These are phyloP conservation scores for Gasteruption jaculator DNA, from an alignment of 2,888 invertebrate species.

Conservation along the genomic window DNA sequence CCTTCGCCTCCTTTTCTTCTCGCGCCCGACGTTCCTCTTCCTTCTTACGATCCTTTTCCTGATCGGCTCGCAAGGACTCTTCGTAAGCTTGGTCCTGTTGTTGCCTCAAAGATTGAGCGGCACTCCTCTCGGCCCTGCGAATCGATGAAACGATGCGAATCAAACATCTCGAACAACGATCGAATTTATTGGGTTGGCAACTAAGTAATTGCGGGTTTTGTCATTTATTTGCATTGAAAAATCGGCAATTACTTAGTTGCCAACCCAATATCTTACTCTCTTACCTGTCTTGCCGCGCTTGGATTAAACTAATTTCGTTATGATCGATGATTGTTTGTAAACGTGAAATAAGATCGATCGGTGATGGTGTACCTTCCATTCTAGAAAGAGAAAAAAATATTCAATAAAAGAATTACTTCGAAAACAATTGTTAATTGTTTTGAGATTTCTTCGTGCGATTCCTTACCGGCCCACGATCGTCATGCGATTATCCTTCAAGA, in stretches of 20 bases:
- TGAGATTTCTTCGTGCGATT: background rate
- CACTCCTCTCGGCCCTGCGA: constrained; percentile 69
- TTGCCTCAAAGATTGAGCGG: constrained; percentile 80
- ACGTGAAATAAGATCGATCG: constrained; percentile 67
- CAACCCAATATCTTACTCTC: constrained; percentile 6
- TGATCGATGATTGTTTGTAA: constrained; percentile 74
- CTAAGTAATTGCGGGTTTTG: too few relatives aligned
- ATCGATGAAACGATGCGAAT: too few relatives aligned
- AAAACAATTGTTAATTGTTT: background rate
- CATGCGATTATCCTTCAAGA: constrained; percentile 87
- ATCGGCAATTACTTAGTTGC: too few relatives aligned
- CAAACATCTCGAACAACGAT: too few relatives aligned
- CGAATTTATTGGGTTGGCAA: too few relatives aligned
- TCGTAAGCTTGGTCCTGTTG: constrained; percentile 94
- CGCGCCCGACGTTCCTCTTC: constrained; percentile 59
- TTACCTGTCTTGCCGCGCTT: constrained; percentile 81
- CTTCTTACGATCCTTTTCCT: constrained; percentile 82
- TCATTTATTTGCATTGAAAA: too few relatives aligned
- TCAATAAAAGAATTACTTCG: background rate
- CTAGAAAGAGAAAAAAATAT: constrained; percentile 49
- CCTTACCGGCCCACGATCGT: constrained; percentile 71
- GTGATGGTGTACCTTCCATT: constrained; percentile 79
- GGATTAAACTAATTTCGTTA: constrained; percentile 82
- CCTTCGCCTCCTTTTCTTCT: constrained; percentile 53
- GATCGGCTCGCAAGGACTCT: constrained; percentile 86